phyloP scores from a whole-genome alignment of 1,140 invertebrate genomes.

The Berghia stephanieae region DNA sequence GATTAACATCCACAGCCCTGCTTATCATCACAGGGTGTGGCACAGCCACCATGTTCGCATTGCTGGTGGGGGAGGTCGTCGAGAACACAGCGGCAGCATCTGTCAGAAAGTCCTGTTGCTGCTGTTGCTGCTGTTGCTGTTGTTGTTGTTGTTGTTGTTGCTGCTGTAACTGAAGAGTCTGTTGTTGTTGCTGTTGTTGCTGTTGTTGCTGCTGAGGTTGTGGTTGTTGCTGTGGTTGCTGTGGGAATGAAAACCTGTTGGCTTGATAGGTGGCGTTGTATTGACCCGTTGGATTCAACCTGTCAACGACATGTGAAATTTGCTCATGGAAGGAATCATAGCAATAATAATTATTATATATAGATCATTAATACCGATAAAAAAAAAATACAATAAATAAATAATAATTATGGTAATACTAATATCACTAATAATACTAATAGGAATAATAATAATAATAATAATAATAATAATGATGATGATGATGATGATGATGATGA shows the following conservation, averaged over 20 bases:
- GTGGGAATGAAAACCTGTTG: constrained; percentile 39
- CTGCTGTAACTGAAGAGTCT: constrained; percentile 20
- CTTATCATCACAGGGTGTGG: constrained; percentile 50
- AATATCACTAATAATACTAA: no score
- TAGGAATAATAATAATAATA: no score
- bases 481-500: not conserved
- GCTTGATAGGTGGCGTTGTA: constrained; percentile 25
- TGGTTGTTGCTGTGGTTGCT: constrained; percentile 29
- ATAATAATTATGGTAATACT: no score
- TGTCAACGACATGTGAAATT: no score
- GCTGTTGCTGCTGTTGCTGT: constrained; percentile 36
- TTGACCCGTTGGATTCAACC: no score
- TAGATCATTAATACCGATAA: no score
- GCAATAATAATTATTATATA: no score
- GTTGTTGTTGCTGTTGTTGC: constrained; percentile 38
- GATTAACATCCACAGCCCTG: constrained; percentile 52
- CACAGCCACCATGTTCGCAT: constrained; percentile 37
- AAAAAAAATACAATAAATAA: no score
- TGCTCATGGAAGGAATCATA: no score
- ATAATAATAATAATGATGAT: not conserved
- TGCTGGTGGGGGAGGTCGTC: no score
- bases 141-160: constrained; percentile 33
- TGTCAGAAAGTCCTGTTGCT: constrained; percentile 41
- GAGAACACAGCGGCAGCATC: constrained; percentile 39
- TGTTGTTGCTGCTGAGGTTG: constrained; percentile 38